Evolutionary conservation across 35 echinoderm and acorn worm species (phyloP).

Genomic region (Ophioderma brevispina): DNA sequence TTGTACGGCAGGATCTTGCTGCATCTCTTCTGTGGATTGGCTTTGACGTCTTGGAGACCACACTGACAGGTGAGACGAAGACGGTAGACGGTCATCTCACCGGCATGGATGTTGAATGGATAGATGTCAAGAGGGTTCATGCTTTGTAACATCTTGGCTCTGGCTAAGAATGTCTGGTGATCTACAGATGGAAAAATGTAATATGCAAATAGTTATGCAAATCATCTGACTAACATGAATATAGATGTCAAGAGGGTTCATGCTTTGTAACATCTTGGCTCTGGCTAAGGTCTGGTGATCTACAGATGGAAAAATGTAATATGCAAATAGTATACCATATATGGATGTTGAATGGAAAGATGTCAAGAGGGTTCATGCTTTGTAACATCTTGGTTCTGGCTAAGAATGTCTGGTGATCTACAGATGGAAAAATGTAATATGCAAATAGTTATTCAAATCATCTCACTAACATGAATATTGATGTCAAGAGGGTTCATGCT

Average conservation of each 20-base stretch:
- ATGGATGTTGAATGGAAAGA: constrained; percentile 92
- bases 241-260: constrained; percentile 74
- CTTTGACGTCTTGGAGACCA: background rate
- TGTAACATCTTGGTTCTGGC: background rate
- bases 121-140: constrained; percentile 78
- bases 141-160: constrained; percentile 15
- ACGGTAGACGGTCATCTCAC: constrained; percentile 88
- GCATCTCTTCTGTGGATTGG: constrained; percentile 26
- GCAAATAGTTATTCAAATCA: no score
- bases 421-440: no score
- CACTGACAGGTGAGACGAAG: constrained; percentile 74
- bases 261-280: constrained; percentile 12
- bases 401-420: background rate
- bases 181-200: no score
- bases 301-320: no score
- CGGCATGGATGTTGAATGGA: constrained; percentile 88
- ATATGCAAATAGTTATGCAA: no score
- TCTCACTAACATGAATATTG: no score
- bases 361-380: constrained; percentile 63
- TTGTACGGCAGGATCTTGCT: constrained; percentile 67
- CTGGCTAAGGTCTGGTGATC: no score
- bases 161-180: background rate
- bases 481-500: constrained; percentile 66
- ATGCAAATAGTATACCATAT: no score
- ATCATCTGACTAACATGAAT: no score